Evolutionary conservation across 2,888 invertebrate genomes (phyloP).

Genomic region (Clanis bilineata): DNA sequence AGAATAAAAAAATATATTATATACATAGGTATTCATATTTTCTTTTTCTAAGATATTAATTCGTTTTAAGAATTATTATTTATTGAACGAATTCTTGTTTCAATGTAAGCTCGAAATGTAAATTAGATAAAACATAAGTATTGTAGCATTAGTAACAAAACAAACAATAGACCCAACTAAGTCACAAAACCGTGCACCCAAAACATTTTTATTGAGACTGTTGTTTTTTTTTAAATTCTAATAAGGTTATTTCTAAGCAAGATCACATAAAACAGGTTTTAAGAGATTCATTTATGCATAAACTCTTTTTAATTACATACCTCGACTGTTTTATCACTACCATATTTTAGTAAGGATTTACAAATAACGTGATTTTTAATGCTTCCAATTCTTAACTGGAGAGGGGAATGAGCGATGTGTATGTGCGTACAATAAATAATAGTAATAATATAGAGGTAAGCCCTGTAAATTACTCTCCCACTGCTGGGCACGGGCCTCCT

Average conservation of each 20-base stretch:
- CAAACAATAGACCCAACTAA: conserved; percentile 6
- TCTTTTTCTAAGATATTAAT: no score
- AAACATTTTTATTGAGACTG: not conserved
- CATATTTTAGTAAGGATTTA: not conserved
- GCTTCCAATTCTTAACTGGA: no score
- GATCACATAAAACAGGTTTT: conserved; percentile 1
- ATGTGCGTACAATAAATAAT: no score
- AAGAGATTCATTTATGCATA: conserved; percentile 9
- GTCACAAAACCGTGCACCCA: conserved; percentile 1
- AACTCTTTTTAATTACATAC: conserved; percentile 5
- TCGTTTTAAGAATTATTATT: no score
- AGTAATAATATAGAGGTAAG: no score
- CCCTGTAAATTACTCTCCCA: no score
- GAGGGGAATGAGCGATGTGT: no score
- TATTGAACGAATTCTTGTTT: no score
- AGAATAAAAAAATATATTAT: no score
- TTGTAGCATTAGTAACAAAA: not conserved
- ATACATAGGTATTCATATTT: no score
- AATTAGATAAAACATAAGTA: not conserved
- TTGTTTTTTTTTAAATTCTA: conserved; percentile 5
- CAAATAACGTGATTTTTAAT: no score
- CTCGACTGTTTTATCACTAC: not conserved
- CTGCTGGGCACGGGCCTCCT: no score
- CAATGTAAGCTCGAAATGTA: not conserved
- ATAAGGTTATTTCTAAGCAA: conserved; percentile 13